Conservation (phyloP, 2,888 invertebrate genomes). For the Drosophila hamatofila region DNA sequence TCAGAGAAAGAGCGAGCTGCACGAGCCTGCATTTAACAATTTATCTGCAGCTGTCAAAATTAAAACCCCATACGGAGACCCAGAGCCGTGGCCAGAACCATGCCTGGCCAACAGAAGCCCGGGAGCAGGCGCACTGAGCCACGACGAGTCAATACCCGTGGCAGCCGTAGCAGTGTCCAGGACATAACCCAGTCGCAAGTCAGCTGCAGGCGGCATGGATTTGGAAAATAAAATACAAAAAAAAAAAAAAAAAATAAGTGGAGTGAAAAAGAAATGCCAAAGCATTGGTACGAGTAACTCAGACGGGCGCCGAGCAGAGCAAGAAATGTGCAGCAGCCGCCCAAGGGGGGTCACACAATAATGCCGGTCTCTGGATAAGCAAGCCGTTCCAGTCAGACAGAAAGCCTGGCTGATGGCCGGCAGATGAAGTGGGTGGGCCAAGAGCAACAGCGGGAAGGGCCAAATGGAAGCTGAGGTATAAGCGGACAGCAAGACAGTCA, state of each 20-base stretch:
- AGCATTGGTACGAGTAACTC: constrained; percentile 1
- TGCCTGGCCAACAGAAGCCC: constrained; percentile 20
- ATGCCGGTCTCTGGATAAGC: constrained; percentile 78
- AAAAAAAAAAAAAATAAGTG: constrained; percentile 12
- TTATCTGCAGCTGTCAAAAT: constrained; percentile 85
- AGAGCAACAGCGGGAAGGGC: no score
- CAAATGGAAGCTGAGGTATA: constrained; percentile 13
- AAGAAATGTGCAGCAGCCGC: constrained; percentile 48
- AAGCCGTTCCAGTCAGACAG: constrained; percentile 45
- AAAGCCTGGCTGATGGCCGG: constrained; percentile 10
- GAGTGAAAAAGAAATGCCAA: constrained; percentile 24
- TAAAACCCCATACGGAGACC: constrained; percentile 82
- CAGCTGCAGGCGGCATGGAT: constrained; percentile 75
- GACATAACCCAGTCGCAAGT: constrained; percentile 77
- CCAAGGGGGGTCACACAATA: constrained; percentile 71
- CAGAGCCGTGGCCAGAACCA: constrained; percentile 40
- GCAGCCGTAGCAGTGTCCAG: constrained; percentile 63
- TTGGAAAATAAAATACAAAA: constrained; percentile 49
- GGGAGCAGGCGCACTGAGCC: constrained; percentile 62
- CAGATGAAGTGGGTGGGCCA: neutral
- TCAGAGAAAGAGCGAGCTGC: constrained; percentile 61
- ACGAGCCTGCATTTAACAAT: constrained; percentile 83
- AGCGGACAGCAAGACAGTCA: constrained; percentile 63
- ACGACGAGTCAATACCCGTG: constrained; percentile 78
- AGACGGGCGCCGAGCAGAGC: constrained; percentile 16